Evolutionary conservation across 2,113 vertebrate species (phyloP).

Genomic region (Chrysemys picta): DNA sequence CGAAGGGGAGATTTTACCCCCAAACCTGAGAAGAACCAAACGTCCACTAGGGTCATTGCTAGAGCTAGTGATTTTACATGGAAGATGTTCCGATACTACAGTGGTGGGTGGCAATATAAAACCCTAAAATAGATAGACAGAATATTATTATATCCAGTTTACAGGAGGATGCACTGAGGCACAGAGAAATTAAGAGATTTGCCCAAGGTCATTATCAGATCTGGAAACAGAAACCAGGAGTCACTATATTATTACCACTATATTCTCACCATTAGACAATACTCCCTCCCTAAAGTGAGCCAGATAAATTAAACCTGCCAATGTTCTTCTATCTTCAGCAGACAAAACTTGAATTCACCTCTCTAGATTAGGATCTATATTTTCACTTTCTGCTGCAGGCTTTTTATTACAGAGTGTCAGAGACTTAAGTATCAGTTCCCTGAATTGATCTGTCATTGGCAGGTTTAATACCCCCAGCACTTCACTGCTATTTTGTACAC

Average conservation of each 20-base stretch:
- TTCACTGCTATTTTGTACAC: background rate
- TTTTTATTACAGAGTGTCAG: constrained; percentile 11
- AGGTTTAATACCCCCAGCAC: background rate
- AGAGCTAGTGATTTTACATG: background rate
- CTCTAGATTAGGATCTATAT: background rate
- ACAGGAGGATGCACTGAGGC: background rate
- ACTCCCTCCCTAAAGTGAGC: background rate
- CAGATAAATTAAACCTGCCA: background rate
- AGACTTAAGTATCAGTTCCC: background rate
- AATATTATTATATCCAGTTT: background rate
- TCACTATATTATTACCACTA: background rate
- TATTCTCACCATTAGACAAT: background rate
- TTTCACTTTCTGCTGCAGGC: constrained; percentile 7
- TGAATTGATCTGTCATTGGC: background rate
- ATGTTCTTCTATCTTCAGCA: background rate
- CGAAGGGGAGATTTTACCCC: background rate
- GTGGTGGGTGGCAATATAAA: background rate
- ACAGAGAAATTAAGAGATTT: background rate
- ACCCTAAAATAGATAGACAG: background rate
- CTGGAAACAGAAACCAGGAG: background rate
- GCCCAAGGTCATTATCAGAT: background rate
- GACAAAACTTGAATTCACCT: background rate
- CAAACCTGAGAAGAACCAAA: background rate
- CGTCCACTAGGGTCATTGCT: background rate
- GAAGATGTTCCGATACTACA: background rate